These are phyloP conservation scores for Dicyrtoma fusca DNA, from an alignment of 2,888 invertebrate genomes.

Conservation along the genomic window DNA sequence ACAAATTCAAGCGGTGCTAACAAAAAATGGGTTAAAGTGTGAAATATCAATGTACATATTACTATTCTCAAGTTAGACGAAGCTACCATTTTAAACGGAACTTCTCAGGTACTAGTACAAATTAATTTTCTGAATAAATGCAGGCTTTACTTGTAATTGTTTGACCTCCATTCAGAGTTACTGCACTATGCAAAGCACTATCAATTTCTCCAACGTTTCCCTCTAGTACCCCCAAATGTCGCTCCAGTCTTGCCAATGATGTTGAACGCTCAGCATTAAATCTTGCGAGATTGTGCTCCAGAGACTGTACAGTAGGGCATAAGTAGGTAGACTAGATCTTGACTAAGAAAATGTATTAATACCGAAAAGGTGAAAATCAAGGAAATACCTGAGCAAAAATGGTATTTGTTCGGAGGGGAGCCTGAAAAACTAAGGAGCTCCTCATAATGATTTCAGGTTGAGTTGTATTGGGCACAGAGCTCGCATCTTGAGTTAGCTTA, in stretches of 20 bases:
- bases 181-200: not conserved
- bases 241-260: constrained; percentile 10
- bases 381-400: constrained; percentile 19
- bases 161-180: constrained; percentile 11
- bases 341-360: no score
- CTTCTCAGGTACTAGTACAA: no score
- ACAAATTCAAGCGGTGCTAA: constrained; percentile 20
- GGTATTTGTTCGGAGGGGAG: constrained; percentile 10
- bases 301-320: not conserved
- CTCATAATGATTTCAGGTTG: constrained; percentile 36
- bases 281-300: not conserved
- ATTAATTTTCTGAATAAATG: not conserved
- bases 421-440: constrained; percentile 34
- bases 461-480: constrained; percentile 39
- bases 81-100: no score
- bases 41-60: no score
- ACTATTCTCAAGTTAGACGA: no score
- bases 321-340: no score
- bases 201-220: not conserved
- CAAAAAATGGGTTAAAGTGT: not conserved
- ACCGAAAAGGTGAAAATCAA: not conserved
- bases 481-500: constrained; percentile 14
- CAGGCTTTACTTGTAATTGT: constrained; percentile 9
- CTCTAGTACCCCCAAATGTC: not conserved
- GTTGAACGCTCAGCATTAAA: constrained; percentile 20